Base-by-base conservation (phyloP, 2,888 invertebrate genomes). In the Hirudinaria manillensis region DNA sequence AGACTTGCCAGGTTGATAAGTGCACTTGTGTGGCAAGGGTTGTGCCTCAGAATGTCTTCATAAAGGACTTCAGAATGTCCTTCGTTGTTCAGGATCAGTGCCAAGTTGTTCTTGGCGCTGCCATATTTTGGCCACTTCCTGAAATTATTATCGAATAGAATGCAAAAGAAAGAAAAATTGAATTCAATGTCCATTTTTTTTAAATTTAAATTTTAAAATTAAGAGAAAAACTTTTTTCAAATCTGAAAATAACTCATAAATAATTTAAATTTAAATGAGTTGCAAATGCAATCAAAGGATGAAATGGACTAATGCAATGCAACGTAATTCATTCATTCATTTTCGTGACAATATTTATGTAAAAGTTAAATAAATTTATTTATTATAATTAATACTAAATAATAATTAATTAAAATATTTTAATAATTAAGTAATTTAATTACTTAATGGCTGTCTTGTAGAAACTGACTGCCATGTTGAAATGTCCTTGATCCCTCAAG, bases 61-160 rank as follows among this genome's bases (percentile, higher is more conserved):
- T 92, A 93, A 84, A 92, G 92, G 77, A 88, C 87, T 82, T 92
- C 92, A 0, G 93, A 92, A 77, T 83, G 81, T 21, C 7, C 34
- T 6, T 80, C 78, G 73, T 90, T 90, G 77, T 88, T 87, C 80
- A 92, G 89, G 78, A 93, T 84, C 1, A 92, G 93, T 29, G 92
- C 93, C 72, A 93, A 88, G 86, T 93, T 93, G 85, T 93, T 93
- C 86, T 92, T 92, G 0, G 92, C 92, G 82, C 92, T 92, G 4
- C 92, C 91, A 84, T 93, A 92, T 61, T 90, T 89, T 21, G 92
- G 92, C 91, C 92, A 93, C 68, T 93, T 84, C 82, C 93, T 93
- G 87, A 65, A 53, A 77, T 29, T 29, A 24, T 13, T 4, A 10
- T 24, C 61, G 6, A 53, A 27, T 34, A 34, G 13, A 7, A 7